These are phyloP conservation scores for Rhamphomyia laevipes DNA, from an alignment of 2,888 invertebrate genomes.

Conservation along the genomic window DNA sequence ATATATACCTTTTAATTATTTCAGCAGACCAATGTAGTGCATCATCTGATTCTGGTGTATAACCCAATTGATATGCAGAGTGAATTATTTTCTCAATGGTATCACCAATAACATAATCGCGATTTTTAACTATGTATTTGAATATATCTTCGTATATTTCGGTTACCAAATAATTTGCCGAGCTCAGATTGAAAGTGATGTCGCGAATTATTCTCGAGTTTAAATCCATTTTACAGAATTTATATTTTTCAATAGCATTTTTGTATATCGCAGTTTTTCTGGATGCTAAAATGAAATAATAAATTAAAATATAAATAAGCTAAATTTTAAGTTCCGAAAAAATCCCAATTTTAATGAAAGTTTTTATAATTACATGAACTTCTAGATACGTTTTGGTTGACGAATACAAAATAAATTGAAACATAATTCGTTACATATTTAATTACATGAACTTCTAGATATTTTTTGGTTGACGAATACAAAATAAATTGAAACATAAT, in stretches of 20 bases:
- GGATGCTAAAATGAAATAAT: slow-evolving; percentile 25
- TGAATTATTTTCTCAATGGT: slow-evolving; percentile 41
- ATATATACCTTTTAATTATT: slow-evolving; percentile 37
- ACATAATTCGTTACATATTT: too few relatives aligned
- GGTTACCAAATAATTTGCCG: slow-evolving; percentile 37
- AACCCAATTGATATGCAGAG: slow-evolving; percentile 41
- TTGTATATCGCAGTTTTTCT: slow-evolving; percentile 31
- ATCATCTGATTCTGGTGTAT: slow-evolving; percentile 36
- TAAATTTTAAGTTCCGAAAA: too few relatives aligned
- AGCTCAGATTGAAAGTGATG: slow-evolving; percentile 34
- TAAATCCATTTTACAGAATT: slow-evolving; percentile 25
- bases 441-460: too few relatives aligned
- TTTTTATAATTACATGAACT: too few relatives aligned
- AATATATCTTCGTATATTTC: slow-evolving; percentile 39
- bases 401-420: too few relatives aligned
- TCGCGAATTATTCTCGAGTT: slow-evolving; percentile 40
- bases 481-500: too few relatives aligned
- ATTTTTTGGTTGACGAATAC: too few relatives aligned
- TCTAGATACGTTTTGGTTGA: too few relatives aligned
- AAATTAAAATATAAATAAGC: slow-evolving; percentile 21
- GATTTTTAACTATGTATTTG: slow-evolving; percentile 37
- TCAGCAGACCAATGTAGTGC: slow-evolving; percentile 34
- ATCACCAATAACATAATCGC: slow-evolving; percentile 39
- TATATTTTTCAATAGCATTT: slow-evolving; percentile 32
- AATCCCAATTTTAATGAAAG: too few relatives aligned